A percentile compares a stretch with the other conserved stretches of the same genome.
phyloP scores from a whole-genome alignment of 2,888 invertebrate genomes.

The Dusona sp. region DNA sequence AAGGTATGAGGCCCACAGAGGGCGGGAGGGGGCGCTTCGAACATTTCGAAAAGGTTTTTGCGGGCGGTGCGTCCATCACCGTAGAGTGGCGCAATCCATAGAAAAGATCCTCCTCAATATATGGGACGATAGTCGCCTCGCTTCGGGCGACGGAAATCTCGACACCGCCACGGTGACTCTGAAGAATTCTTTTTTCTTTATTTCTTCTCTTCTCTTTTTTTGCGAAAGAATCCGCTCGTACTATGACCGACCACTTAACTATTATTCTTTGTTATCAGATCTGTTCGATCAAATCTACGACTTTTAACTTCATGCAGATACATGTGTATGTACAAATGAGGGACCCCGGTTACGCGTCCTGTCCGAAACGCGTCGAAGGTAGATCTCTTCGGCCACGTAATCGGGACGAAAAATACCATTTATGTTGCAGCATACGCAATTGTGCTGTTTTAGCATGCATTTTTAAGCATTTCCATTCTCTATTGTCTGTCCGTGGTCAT shows the following conservation, averaged over 20 bases:
- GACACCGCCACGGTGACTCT: slow-evolving; percentile 54
- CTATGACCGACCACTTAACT: slow-evolving; percentile 63
- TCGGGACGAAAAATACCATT: background rate
- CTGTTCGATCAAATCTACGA: slow-evolving; percentile 56
- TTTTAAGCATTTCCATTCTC: background rate
- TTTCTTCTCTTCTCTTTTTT: slow-evolving; percentile 40
- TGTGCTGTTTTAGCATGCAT: background rate
- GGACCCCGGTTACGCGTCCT: slow-evolving; percentile 34
- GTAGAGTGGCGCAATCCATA: slow-evolving; percentile 59
- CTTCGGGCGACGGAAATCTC: slow-evolving; percentile 67
- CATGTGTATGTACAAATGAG: slow-evolving; percentile 44
- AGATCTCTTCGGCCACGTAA: background rate
- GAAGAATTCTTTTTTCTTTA: slow-evolving; percentile 17
- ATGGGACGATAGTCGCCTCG: slow-evolving; percentile 45
- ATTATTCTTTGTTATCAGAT: slow-evolving; percentile 63
- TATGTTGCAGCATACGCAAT: background rate
- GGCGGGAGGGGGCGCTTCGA: slow-evolving; percentile 27
- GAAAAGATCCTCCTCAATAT: slow-evolving; percentile 26
- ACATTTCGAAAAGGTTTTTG: slow-evolving; percentile 64
- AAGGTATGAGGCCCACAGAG: background rate
- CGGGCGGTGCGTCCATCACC: slow-evolving; percentile 63
- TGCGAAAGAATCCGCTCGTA: slow-evolving; percentile 56
- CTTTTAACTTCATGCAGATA: slow-evolving; percentile 17
- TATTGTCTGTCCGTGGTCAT: background rate
- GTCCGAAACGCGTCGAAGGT: slow-evolving; percentile 48